These are phyloP conservation scores for Cheilosia vernalis DNA, from an alignment of 2,888 invertebrate species.

Conservation along the genomic window DNA sequence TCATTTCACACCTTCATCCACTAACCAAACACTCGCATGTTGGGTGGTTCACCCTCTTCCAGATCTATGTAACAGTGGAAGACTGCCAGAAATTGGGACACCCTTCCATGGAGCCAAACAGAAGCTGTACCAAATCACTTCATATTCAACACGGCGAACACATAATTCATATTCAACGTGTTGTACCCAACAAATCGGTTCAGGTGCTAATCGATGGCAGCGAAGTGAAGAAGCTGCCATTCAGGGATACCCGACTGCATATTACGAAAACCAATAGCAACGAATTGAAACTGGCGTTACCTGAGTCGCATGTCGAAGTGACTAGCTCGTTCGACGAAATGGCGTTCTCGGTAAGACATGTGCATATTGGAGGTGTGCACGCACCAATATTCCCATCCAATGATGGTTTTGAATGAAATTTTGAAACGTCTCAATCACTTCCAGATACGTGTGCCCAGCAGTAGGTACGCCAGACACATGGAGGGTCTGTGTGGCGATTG, in stretches of 20 bases:
- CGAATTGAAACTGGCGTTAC: constrained; percentile 86
- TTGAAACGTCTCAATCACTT: constrained; percentile 56
- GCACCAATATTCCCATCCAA: too few relatives aligned
- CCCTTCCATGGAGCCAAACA: constrained; percentile 74
- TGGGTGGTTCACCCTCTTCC: constrained; percentile 5
- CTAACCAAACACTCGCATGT: constrained; percentile 21
- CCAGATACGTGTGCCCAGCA: constrained; percentile 84
- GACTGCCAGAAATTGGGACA: constrained; percentile 86
- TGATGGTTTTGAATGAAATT: constrained; percentile 6
- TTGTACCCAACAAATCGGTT: constrained; percentile 80
- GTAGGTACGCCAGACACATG: constrained; percentile 87
- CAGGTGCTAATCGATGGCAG: constrained; percentile 82
- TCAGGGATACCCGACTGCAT: constrained; percentile 86
- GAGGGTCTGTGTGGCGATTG: constrained; percentile 93
- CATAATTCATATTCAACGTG: constrained; percentile 85
- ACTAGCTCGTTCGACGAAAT: constrained; percentile 83
- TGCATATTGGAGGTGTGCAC: not conserved
- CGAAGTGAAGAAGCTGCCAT: constrained; percentile 83
- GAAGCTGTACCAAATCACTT: constrained; percentile 88
- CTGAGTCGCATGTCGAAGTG: constrained; percentile 90
- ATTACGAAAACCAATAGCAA: constrained; percentile 86
- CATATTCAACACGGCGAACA: constrained; percentile 88
- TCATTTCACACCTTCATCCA: constrained; percentile 20
- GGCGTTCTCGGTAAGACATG: constrained; percentile 83
- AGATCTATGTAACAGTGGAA: constrained; percentile 89